These are phyloP conservation scores for Andrena trimmerana DNA, from an alignment of 2,888 invertebrate genomes.

Conservation along the genomic window DNA sequence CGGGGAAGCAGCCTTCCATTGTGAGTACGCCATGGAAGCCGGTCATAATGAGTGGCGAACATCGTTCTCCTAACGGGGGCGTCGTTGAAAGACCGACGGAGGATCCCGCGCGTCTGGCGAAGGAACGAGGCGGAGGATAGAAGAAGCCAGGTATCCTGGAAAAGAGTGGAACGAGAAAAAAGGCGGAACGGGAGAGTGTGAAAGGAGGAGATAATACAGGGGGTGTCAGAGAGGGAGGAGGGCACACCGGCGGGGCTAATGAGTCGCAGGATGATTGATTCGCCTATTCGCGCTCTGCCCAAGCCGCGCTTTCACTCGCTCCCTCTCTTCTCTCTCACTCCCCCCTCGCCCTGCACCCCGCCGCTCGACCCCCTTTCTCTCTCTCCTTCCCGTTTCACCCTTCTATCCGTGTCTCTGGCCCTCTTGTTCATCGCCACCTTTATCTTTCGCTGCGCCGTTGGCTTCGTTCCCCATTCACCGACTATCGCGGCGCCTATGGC, in stretches of 20 bases:
- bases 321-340: slow-evolving; percentile 17
- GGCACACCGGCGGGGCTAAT: slow-evolving; percentile 80
- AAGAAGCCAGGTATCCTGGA: slow-evolving; percentile 39
- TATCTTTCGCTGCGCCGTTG: slow-evolving; percentile 70
- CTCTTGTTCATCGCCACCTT: slow-evolving; percentile 70
- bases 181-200: slow-evolving; percentile 33
- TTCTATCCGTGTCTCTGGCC: slow-evolving; percentile 38
- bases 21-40: slow-evolving; percentile 27
- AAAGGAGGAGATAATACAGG: slow-evolving; percentile 57
- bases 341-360: slow-evolving; percentile 35
- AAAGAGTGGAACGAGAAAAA: slow-evolving; percentile 44
- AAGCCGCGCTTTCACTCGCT: slow-evolving; percentile 76
- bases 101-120: slow-evolving; percentile 29
- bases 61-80: slow-evolving; percentile 57
- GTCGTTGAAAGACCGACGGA: slow-evolving; percentile 37
- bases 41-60: slow-evolving; percentile 54
- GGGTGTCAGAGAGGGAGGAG: slow-evolving; percentile 55
- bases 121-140: slow-evolving; percentile 30
- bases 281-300: slow-evolving; percentile 76
- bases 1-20: not conserved
- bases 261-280: slow-evolving; percentile 84
- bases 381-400: slow-evolving; percentile 30
- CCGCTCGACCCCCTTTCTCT: slow-evolving; percentile 52
- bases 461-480: slow-evolving; percentile 77
- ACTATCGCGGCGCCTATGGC: slow-evolving; percentile 69